These are phyloP conservation scores for Xenus cinereus DNA, from an alignment of 2,113 vertebrate genomes.

Conservation along the genomic window DNA sequence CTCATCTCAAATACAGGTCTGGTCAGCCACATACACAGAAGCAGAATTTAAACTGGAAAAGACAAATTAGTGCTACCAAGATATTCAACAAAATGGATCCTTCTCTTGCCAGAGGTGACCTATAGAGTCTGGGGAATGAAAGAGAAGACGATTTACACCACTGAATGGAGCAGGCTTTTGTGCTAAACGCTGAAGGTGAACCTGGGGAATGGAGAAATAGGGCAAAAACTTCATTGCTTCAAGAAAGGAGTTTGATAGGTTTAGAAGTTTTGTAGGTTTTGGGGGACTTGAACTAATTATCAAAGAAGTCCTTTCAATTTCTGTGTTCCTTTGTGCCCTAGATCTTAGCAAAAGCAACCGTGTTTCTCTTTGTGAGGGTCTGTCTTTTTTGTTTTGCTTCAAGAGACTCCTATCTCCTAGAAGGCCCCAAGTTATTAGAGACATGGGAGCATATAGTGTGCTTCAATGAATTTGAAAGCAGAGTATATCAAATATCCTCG, in stretches of 20 bases:
- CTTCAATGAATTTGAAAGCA: constrained; percentile 58
- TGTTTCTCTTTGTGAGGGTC: constrained; percentile 33
- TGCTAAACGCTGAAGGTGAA: neutral
- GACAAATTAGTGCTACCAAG: neutral
- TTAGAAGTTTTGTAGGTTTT: constrained; percentile 30
- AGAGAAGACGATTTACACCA: neutral
- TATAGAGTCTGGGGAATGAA: neutral
- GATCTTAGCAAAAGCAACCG: constrained; percentile 3
- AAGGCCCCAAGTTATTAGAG: constrained; percentile 46
- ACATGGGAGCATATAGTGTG: constrained; percentile 3
- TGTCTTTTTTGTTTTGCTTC: constrained; percentile 52
- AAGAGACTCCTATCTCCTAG: constrained; percentile 18
- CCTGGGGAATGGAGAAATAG: neutral
- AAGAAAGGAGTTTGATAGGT: neutral
- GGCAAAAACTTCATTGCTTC: constrained; percentile 34
- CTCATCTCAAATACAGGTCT: neutral
- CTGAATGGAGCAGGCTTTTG: neutral
- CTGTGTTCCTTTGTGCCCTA: constrained; percentile 14
- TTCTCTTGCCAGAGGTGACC: neutral
- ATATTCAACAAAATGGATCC: neutral
- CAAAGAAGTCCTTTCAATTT: constrained; percentile 13
- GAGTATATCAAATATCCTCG: constrained; percentile 26
- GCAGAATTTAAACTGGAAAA: neutral
- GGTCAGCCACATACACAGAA: neutral
- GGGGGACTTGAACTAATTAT: constrained; percentile 41